Base-by-base conservation (phyloP, 2,113 vertebrate genomes). In the Pampusana beccarii region DNA sequence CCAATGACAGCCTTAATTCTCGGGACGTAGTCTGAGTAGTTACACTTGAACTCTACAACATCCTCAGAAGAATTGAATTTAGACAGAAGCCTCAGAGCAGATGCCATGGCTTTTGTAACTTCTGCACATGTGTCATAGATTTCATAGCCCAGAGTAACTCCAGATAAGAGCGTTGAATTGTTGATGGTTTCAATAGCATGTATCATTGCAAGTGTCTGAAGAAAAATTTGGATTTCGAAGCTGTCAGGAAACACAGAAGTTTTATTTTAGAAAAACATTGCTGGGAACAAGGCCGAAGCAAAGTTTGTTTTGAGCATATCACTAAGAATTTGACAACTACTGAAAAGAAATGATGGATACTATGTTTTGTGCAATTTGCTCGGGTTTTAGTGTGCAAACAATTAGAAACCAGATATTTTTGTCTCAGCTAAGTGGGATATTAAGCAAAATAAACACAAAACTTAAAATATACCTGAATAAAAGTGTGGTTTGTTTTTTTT, bases 51-150 rank as follows among this genome's bases (percentile, higher is more conserved):
- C 70, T 95, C 92, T 31, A 96, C 40, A 4, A 93, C 95, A 48
- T 96, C 80, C 51, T 90, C 81, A 8, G 97, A 92, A 40, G 92
- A 96, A 86, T 97, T 97, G 67, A 92, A 92, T 71, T 97, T 97
- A 70, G 98, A 91, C 19, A 98, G 97, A 62, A 99, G 97, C 57
- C 98, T 97, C 60, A 98, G 88, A 13, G 97, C 90, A 75, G 98
- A 98, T 3, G 98, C 98, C 94, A 99, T 97, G 12, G 98, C 98
- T 33, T 97, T 98, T 74, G 98, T 99, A 53, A 99, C 98, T 71
- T 99, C 98, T 7, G 97, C 97, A 95, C 99, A 99, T 0, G 98
- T 98, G 94, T 99, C 98, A 4, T 98, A 97, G 92, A 99, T 98
- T 88, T 97, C 97, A 16, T 99, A 99, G 6, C 99, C 99, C 92